Evolutionary conservation across 2,797 vertebrate species (phyloP).

Genomic region (Antrozous pallidus): DNA sequence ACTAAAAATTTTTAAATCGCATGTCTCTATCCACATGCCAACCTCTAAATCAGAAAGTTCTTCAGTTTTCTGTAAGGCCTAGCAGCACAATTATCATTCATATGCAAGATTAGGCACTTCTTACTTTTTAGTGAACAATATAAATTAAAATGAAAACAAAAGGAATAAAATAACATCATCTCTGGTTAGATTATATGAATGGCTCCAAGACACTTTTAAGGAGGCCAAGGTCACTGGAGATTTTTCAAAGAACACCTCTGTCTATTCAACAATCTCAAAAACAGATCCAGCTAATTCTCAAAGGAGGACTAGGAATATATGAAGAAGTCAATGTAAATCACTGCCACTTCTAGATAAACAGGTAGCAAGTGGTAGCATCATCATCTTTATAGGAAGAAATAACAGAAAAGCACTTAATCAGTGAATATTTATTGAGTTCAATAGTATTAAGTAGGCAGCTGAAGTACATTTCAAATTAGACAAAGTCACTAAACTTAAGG

Average conservation of each 20-base stretch:
- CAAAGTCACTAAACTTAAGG: neutral
- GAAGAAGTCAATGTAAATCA: neutral
- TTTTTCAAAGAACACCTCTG: slow-evolving; percentile 8
- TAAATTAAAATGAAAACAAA: neutral
- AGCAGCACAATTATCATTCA: neutral
- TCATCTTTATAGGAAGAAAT: neutral
- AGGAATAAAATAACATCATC: neutral
- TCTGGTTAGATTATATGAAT: neutral
- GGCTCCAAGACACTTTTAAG: neutral
- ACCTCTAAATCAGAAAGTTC: neutral
- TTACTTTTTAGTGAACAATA: neutral
- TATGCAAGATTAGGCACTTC: neutral
- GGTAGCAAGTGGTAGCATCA: neutral
- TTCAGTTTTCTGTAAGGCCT: neutral
- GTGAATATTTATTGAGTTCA: neutral
- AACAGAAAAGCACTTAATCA: neutral
- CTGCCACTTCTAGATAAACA: neutral
- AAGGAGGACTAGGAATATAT: neutral
- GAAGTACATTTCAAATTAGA: neutral
- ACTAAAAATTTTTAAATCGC: neutral
- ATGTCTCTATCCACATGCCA: neutral
- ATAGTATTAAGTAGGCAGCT: neutral
- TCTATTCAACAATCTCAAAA: neutral
- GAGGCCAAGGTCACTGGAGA: neutral
- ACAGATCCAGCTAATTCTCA: neutral